These are phyloP conservation scores for Pachycephala philippinensis DNA, from an alignment of 2,113 vertebrate species.

Conservation along the genomic window DNA sequence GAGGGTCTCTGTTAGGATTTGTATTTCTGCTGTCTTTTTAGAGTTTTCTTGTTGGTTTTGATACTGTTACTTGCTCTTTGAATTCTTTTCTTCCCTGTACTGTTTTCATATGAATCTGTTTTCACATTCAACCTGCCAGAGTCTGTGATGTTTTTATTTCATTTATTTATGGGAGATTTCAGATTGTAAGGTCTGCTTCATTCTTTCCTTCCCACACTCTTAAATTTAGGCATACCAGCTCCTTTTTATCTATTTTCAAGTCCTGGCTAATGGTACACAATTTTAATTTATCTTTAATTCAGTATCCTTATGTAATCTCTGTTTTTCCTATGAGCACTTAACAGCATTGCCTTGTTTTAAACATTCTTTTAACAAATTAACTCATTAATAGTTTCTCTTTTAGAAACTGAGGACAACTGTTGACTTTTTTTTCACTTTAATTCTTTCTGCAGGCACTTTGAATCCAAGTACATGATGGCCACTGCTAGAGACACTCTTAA, in stretches of 20 bases:
- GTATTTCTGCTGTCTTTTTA: not conserved
- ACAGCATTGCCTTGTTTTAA: not conserved
- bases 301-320: not conserved
- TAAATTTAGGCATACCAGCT: not conserved
- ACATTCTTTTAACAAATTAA: not conserved
- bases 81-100: not conserved
- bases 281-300: not conserved
- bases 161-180: not conserved
- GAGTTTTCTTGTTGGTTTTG: not conserved
- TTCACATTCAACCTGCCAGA: not conserved
- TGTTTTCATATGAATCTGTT: not conserved
- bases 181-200: not conserved
- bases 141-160: not conserved
- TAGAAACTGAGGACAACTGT: not conserved
- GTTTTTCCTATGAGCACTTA: not conserved
- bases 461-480: not conserved
- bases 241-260: not conserved
- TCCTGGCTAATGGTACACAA: not conserved
- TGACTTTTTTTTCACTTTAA: not conserved
- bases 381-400: not conserved
- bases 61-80: not conserved
- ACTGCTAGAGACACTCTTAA: not conserved
- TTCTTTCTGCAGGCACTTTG: not conserved
- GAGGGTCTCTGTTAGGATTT: not conserved
- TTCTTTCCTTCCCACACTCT: not conserved